Percentiles rank a stretch among this genome's conserved stretches.
Evolutionary conservation across 2,113 vertebrate genomes (phyloP).

Genomic region (Pelvicachromis taeniatus): DNA sequence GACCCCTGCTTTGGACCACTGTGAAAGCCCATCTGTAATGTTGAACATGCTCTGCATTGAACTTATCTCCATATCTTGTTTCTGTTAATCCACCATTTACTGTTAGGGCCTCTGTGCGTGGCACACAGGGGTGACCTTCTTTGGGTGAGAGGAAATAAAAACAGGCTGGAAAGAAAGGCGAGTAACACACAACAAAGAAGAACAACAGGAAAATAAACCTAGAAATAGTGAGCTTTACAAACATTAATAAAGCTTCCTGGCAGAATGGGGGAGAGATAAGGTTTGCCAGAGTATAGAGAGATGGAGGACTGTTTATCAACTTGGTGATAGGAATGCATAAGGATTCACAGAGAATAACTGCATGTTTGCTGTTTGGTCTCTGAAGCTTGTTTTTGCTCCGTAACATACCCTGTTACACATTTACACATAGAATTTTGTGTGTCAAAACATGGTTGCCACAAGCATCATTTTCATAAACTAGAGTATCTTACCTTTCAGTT

Average conservation of each 20-base stretch:
- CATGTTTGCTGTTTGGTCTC: not conserved
- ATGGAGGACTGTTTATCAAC: not conserved
- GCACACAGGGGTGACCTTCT: slow-evolving; percentile 38
- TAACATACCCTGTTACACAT: not conserved
- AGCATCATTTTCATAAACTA: not conserved
- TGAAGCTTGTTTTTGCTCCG: not conserved
- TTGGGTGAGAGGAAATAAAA: slow-evolving; percentile 31
- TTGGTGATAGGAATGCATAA: not conserved
- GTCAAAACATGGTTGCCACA: not conserved
- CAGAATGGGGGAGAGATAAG: slow-evolving; percentile 1
- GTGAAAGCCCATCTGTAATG: slow-evolving; percentile 32
- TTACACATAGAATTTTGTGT: not conserved
- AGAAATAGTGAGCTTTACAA: not conserved
- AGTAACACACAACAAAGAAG: not conserved
- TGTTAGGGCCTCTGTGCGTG: not conserved
- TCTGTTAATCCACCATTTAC: slow-evolving; percentile 22
- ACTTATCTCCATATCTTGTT: slow-evolving; percentile 40
- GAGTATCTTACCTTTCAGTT: not conserved
- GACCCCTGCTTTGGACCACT: not conserved
- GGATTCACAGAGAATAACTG: not conserved
- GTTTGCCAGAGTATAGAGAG: not conserved
- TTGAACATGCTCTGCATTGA: slow-evolving; percentile 6
- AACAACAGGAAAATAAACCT: not conserved
- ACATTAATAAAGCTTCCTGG: slow-evolving; percentile 24
- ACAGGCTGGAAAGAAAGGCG: not conserved